phyloP scores from a whole-genome alignment of 2,113 vertebrate species.

The Cricetomys ansorgei region DNA sequence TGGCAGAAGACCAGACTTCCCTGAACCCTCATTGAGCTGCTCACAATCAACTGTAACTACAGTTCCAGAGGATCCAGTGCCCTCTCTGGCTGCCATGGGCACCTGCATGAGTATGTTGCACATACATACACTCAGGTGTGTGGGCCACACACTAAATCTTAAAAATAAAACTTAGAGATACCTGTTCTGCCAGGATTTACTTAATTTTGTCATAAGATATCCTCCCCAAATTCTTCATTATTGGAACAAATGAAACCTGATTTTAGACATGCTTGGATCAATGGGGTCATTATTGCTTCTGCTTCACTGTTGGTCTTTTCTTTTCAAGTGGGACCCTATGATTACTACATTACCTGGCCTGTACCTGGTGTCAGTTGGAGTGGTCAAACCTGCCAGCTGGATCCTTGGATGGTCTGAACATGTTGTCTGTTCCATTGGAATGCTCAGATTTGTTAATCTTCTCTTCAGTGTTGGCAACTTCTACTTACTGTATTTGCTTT shows the following conservation, averaged over 20 bases:
- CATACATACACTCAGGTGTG: neutral
- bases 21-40: neutral
- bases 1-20: neutral
- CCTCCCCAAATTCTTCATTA: neutral
- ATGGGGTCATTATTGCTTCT: neutral
- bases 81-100: neutral
- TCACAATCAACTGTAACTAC: neutral
- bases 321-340: constrained; percentile 97
- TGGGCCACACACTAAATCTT: neutral
- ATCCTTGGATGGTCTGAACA: constrained; percentile 90
- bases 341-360: constrained; percentile 97
- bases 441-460: constrained; percentile 97
- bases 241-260: neutral
- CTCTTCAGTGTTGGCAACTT: constrained; percentile 96
- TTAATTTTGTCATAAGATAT: neutral
- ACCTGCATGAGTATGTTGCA: neutral
- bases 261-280: neutral
- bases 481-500: constrained; percentile 93
- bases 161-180: neutral
- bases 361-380: constrained; percentile 94
- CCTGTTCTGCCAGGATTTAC: neutral
- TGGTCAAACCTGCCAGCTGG: constrained; percentile 93
- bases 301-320: neutral
- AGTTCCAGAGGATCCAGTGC: neutral
- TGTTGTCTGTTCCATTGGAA: constrained; percentile 93